Evolutionary conservation across 2,888 invertebrate genomes (phyloP).

Genomic region (Drosophila lacicola): DNA sequence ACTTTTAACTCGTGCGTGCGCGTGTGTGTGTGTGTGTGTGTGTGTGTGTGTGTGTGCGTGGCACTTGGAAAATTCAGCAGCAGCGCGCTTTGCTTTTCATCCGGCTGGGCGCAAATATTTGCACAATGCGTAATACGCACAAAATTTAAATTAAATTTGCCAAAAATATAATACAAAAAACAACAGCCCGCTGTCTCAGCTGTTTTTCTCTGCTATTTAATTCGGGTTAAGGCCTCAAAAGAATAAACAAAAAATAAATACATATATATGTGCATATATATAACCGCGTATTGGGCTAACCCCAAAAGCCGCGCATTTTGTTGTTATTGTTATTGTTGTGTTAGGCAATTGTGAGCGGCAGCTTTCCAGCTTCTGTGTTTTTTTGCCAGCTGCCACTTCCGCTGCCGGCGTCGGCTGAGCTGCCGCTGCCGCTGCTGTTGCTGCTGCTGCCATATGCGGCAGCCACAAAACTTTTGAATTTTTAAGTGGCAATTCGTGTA

Average conservation of each 20-base stretch:
- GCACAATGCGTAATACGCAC: slow-evolving; percentile 37
- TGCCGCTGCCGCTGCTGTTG: slow-evolving; percentile 26
- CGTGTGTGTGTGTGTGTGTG: background rate
- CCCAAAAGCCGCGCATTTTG: slow-evolving; percentile 65
- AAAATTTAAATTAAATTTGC: slow-evolving; percentile 68
- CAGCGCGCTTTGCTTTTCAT: slow-evolving; percentile 33
- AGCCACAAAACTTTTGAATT: slow-evolving; percentile 78
- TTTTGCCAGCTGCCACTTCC: slow-evolving; percentile 34
- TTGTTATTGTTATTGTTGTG: slow-evolving; percentile 62
- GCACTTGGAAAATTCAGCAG: slow-evolving; percentile 14
- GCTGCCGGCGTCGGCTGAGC: slow-evolving; percentile 27
- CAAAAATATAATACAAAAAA: slow-evolving; percentile 3
- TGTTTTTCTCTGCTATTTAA: slow-evolving; percentile 44
- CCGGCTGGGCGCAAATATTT: slow-evolving; percentile 43
- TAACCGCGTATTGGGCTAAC: slow-evolving; percentile 65
- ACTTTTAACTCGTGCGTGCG: slow-evolving; percentile 1
- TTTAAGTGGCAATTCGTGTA: slow-evolving; percentile 79
- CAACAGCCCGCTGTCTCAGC: slow-evolving; percentile 24
- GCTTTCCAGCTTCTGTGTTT: slow-evolving; percentile 22
- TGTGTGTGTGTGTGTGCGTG: slow-evolving; percentile 1
- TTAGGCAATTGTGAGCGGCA: slow-evolving; percentile 52
- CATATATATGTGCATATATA: background rate
- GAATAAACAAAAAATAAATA: slow-evolving; percentile 1
- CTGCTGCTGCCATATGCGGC: slow-evolving; percentile 67
- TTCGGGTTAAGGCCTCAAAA: slow-evolving; percentile 66